phyloP scores from a whole-genome alignment of 2,797 vertebrate genomes.

The Megaceryle alcyon region DNA sequence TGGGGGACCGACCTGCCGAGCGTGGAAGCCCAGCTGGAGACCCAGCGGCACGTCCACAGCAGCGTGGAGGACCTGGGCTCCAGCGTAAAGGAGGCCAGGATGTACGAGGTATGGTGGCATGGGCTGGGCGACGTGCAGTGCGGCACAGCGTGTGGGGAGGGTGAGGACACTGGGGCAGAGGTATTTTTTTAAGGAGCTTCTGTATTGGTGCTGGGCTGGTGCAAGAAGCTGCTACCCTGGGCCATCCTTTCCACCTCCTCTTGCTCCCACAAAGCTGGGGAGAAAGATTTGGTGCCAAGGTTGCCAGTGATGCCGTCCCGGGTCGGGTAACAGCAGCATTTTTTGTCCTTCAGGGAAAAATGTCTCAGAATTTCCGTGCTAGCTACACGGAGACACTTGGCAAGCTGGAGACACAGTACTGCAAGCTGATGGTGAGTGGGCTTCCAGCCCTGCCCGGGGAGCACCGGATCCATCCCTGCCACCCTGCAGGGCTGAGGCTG shows the following conservation, averaged over 20 bases:
- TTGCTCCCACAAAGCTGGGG: not conserved
- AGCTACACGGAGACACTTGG: constrained; percentile 92
- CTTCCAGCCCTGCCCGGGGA: not conserved
- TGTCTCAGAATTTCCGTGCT: constrained; percentile 90
- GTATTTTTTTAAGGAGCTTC: not conserved
- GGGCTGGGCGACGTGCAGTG: rapidly evolving
- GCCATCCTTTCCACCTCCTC: not conserved
- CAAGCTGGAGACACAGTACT: constrained; percentile 96
- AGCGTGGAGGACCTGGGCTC: constrained; percentile 90
- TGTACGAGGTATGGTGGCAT: constrained; percentile 82
- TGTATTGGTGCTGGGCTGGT: not conserved
- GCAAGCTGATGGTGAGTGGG: constrained; percentile 92
- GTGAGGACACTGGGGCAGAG: not conserved
- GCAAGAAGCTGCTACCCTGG: not conserved
- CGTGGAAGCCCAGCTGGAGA: constrained; percentile 91
- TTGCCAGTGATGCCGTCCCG: rapidly evolving
- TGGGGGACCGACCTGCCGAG: constrained; percentile 94
- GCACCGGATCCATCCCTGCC: not conserved
- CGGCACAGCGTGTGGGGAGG: rapidly evolving
- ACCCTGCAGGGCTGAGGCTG: not conserved
- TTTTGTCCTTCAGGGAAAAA: constrained; percentile 82
- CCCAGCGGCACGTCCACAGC: constrained; percentile 86
- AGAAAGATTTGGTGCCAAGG: not conserved
- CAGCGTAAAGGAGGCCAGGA: constrained; percentile 90
- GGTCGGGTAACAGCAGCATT: not conserved